These are phyloP conservation scores for Ammospiza maritima DNA, from an alignment of 2,797 vertebrate genomes.

Conservation along the genomic window DNA sequence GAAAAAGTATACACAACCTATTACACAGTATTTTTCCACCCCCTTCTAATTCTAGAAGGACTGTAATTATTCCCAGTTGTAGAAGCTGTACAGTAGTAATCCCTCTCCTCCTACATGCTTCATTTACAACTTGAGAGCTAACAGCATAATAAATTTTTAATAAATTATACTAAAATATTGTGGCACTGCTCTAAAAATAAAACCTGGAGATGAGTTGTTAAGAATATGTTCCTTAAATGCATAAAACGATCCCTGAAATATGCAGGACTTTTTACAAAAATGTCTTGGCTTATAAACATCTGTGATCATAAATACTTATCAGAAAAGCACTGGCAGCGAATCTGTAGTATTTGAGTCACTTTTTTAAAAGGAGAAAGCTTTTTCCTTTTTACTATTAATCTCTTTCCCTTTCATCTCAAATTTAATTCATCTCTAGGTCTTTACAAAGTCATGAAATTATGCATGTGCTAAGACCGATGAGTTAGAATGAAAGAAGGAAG, in stretches of 20 bases:
- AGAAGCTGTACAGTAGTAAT: conserved; percentile 50
- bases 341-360: background rate
- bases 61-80: conserved; percentile 44
- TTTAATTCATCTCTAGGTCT: conserved; percentile 47
- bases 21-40: conserved; percentile 2
- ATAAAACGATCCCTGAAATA: background rate
- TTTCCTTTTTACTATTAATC: conserved; percentile 31
- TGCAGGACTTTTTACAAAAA: background rate
- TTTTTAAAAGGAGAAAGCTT: conserved; percentile 20
- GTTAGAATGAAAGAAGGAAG: background rate
- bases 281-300: conserved; percentile 8
- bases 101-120: conserved; percentile 56
- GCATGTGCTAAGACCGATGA: background rate
- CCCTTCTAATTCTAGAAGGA: conserved; percentile 4
- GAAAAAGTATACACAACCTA: background rate
- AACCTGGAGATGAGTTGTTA: background rate
- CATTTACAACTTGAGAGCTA: conserved; percentile 59
- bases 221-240: background rate
- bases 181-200: conserved; percentile 50
- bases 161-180: conserved; percentile 68
- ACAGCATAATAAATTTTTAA: conserved; percentile 59
- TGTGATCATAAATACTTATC: conserved; percentile 27
- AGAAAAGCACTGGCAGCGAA: background rate
- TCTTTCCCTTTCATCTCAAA: conserved; percentile 44
- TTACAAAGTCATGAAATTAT: conserved; percentile 47